Evolutionary conservation across 2,113 vertebrate genomes (phyloP).

Genomic region (Rhinoderma darwinii): DNA sequence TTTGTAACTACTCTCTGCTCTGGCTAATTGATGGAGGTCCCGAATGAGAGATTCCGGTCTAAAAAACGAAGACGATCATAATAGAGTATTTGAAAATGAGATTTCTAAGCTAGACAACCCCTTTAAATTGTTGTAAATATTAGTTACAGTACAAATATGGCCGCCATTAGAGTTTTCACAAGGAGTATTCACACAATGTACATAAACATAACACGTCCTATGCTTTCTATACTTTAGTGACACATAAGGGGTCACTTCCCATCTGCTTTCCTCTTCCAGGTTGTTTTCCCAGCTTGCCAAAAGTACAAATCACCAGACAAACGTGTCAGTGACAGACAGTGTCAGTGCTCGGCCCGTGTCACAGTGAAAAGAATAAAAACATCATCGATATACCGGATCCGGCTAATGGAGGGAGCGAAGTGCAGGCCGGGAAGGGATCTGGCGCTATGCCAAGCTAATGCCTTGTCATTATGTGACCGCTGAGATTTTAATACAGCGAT

Average conservation of each 20-base stretch:
- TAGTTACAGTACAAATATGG: too few species aligned
- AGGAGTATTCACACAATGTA: too few species aligned
- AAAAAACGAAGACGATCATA: too few species aligned
- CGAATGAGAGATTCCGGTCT: too few species aligned
- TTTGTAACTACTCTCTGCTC: too few species aligned
- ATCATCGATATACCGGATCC: neutral
- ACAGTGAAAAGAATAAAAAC: constrained; percentile 20
- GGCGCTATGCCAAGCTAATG: constrained; percentile 38
- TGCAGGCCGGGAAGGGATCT: neutral
- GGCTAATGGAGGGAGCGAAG: constrained; percentile 53
- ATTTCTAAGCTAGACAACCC: too few species aligned
- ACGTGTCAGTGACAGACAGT: constrained; percentile 54
- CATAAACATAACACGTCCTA: neutral
- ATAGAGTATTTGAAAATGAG: too few species aligned
- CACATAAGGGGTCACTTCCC: neutral
- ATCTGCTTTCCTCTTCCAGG: constrained; percentile 17
- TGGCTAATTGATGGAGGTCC: too few species aligned
- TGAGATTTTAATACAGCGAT: constrained; percentile 48
- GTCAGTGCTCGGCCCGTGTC: neutral
- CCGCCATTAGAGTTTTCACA: too few species aligned
- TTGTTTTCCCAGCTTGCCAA: neutral
- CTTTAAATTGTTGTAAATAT: too few species aligned
- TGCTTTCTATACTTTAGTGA: neutral
- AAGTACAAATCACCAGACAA: constrained; percentile 24
- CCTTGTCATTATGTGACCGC: constrained; percentile 5